phyloP scores from a whole-genome alignment of 2,888 invertebrate genomes.

The Cephus pygmeus region DNA sequence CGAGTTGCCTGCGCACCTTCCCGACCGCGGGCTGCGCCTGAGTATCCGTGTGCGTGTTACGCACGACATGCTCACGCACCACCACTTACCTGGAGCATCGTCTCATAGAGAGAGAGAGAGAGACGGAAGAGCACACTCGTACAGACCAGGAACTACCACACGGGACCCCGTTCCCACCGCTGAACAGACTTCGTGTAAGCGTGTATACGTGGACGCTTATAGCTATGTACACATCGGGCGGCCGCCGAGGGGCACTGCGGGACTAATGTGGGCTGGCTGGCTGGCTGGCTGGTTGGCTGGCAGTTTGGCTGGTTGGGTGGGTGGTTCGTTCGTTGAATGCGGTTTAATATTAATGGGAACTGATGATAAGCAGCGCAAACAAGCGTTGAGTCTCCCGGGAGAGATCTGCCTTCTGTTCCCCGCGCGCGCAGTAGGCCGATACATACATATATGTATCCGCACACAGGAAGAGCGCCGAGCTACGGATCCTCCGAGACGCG shows the following conservation, averaged over 20 bases:
- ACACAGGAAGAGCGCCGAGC: neutral
- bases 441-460: slow-evolving; percentile 30
- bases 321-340: slow-evolving; percentile 64
- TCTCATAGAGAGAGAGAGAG: too few species aligned
- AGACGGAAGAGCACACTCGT: too few species aligned
- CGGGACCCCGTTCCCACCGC: slow-evolving; percentile 6
- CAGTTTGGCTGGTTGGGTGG: slow-evolving; percentile 34
- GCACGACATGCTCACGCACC: neutral
- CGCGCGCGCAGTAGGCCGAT: slow-evolving; percentile 57
- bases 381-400: slow-evolving; percentile 66
- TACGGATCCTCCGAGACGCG: slow-evolving; percentile 10
- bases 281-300: slow-evolving; percentile 41
- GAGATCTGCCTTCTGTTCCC: slow-evolving; percentile 65
- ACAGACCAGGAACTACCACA: neutral
- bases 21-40: slow-evolving; percentile 16
- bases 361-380: slow-evolving; percentile 67
- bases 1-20: slow-evolving; percentile 11
- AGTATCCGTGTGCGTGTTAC: slow-evolving; percentile 15
- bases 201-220: slow-evolving; percentile 15
- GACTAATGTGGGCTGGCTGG: slow-evolving; percentile 26
- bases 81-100: neutral
- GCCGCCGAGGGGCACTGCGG: slow-evolving; percentile 25
- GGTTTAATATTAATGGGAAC: slow-evolving; percentile 67
- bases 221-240: slow-evolving; percentile 41
- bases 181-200: slow-evolving; percentile 15